phyloP scores from a whole-genome alignment of 2,797 vertebrate genomes.

The Pelodytes ibericus region DNA sequence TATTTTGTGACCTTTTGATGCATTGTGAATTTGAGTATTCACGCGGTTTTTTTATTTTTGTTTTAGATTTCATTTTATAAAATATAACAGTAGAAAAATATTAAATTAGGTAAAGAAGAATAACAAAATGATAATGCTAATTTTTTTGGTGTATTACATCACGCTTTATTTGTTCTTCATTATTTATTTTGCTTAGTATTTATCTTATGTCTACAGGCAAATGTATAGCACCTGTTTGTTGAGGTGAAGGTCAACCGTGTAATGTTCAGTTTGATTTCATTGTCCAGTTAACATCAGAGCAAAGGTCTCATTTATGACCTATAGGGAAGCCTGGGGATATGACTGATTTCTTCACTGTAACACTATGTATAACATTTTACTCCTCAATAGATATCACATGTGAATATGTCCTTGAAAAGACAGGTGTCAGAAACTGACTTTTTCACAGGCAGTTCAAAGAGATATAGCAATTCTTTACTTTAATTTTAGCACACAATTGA shows the following conservation, averaged over 20 bases:
- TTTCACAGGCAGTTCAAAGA: not conserved
- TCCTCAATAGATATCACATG: not conserved
- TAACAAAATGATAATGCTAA: not conserved
- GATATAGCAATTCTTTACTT: not conserved
- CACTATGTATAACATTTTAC: not conserved
- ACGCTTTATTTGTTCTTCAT: not conserved
- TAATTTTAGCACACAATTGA: not conserved
- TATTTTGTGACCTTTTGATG: conserved; percentile 60
- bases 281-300: conserved; percentile 2
- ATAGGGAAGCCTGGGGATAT: conserved; percentile 7
- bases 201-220: not conserved
- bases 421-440: conserved; percentile 2
- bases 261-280: conserved; percentile 21
- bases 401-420: conserved; percentile 16
- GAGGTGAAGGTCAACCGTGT: conserved; percentile 8
- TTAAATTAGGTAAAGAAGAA: not conserved
- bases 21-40: conserved; percentile 34
- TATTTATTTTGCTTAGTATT: not conserved
- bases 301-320: not conserved
- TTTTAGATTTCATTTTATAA: not conserved
- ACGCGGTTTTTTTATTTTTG: conserved; percentile 6
- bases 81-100: conserved; percentile 13
- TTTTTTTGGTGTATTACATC: not conserved
- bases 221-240: not conserved
- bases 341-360: not conserved